These are phyloP conservation scores for Pterocles orientalis DNA, from an alignment of 2,113 vertebrate species.

Conservation along the genomic window DNA sequence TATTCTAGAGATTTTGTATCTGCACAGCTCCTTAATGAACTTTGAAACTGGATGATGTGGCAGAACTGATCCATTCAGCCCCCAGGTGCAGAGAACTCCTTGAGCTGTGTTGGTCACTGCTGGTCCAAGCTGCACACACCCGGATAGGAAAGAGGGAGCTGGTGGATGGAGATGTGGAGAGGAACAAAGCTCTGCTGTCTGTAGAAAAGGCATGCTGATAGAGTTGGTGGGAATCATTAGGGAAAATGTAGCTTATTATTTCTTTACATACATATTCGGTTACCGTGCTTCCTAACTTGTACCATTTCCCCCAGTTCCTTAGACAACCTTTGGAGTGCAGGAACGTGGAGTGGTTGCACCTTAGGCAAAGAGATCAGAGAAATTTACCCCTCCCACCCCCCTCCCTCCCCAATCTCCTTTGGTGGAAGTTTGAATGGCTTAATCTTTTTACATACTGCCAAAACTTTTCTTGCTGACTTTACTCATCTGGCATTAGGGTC, in stretches of 20 bases:
- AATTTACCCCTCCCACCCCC: no score
- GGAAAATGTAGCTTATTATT: background rate
- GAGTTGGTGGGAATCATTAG: background rate
- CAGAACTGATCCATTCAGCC: background rate
- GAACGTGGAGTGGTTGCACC: background rate
- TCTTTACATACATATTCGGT: background rate
- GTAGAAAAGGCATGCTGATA: background rate
- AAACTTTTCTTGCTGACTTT: background rate
- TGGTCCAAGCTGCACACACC: background rate
- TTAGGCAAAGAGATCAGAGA: background rate
- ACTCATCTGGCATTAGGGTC: background rate
- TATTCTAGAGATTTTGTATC: no score
- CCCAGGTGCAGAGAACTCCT: background rate
- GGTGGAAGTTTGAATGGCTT: background rate
- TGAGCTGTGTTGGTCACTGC: background rate
- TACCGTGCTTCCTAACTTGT: background rate
- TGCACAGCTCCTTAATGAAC: background rate
- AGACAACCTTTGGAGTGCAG: background rate
- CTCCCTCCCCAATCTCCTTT: rapidly evolving
- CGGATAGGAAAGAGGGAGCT: background rate
- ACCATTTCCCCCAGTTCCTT: background rate
- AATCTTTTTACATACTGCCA: background rate
- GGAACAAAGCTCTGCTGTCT: background rate
- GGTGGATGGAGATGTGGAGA: background rate
- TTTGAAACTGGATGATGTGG: background rate